These are phyloP conservation scores for Stenodema calcarata DNA, from an alignment of 2,888 invertebrate genomes.

Conservation along the genomic window DNA sequence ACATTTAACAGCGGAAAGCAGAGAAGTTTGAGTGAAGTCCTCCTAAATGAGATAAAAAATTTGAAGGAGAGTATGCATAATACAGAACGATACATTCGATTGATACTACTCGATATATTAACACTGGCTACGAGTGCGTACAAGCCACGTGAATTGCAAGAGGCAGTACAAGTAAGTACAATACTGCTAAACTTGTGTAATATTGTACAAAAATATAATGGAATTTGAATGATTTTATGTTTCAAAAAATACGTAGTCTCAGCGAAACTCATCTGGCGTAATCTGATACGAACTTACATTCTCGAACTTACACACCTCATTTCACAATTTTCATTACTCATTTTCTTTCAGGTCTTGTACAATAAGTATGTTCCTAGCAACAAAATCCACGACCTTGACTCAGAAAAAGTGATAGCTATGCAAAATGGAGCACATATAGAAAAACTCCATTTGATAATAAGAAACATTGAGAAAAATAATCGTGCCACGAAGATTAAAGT, in stretches of 20 bases:
- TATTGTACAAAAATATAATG: too few species aligned
- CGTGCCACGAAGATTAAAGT: neutral
- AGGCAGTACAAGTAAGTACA: neutral
- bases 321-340: neutral
- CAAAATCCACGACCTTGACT: slow-evolving; percentile 1
- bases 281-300: too few species aligned
- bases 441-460: slow-evolving; percentile 15
- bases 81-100: slow-evolving; percentile 9
- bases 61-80: neutral
- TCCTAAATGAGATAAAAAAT: neutral
- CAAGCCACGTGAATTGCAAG: neutral
- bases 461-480: neutral
- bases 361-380: slow-evolving; percentile 4
- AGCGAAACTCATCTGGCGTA: too few species aligned
- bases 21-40: neutral
- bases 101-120: slow-evolving; percentile 1
- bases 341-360: neutral
- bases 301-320: neutral
- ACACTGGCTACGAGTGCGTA: neutral
- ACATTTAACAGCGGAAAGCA: neutral
- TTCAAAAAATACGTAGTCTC: too few species aligned
- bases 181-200: too few species aligned
- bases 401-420: neutral
- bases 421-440: neutral
- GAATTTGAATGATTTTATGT: too few species aligned